Percentiles rank a stretch among this genome's conserved stretches.
Evolutionary conservation across 1,140 invertebrate genomes (phyloP).

Genomic region (Drosophila nannoptera): DNA sequence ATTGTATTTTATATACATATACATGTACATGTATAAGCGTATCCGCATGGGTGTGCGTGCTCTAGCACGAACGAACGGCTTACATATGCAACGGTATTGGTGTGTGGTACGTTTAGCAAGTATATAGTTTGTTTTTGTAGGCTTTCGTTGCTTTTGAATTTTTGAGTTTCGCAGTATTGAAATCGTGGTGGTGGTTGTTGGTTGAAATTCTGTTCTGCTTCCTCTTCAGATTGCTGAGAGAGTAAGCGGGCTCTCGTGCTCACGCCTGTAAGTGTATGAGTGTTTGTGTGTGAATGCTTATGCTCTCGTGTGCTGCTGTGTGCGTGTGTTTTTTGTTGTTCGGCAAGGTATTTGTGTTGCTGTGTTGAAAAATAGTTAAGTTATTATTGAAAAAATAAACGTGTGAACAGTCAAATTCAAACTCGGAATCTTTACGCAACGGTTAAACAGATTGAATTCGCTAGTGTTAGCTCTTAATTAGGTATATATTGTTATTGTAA

Average conservation of each 20-base stretch:
- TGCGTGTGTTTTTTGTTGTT: slow-evolving; percentile 42
- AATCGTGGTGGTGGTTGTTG: slow-evolving; percentile 65
- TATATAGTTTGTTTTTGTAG: slow-evolving; percentile 69
- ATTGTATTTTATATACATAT: slow-evolving; percentile 26
- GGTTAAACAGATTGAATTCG: slow-evolving; percentile 1
- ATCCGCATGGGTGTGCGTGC: background rate
- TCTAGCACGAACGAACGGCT: slow-evolving; percentile 14
- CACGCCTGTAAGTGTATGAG: slow-evolving; percentile 17
- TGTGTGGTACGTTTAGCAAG: slow-evolving; percentile 20
- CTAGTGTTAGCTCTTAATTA: background rate
- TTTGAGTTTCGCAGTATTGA: slow-evolving; percentile 72
- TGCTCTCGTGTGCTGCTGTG: slow-evolving; percentile 6
- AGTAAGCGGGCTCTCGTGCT: slow-evolving; percentile 25
- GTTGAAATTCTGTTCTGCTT: slow-evolving; percentile 53
- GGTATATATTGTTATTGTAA: slow-evolving; percentile 2
- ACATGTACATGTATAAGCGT: background rate
- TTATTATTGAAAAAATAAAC: slow-evolving; percentile 52
- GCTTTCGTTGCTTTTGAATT: slow-evolving; percentile 69
- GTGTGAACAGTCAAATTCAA: slow-evolving; percentile 34
- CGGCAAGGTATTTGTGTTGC: slow-evolving; percentile 39
- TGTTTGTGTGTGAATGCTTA: slow-evolving; percentile 5
- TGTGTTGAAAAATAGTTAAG: slow-evolving; percentile 63
- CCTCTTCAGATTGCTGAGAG: slow-evolving; percentile 40
- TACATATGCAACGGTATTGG: background rate
- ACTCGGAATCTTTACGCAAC: slow-evolving; percentile 29